These are phyloP conservation scores for Pomatostomus ruficeps DNA, from an alignment of 2,113 vertebrate species.

Conservation along the genomic window DNA sequence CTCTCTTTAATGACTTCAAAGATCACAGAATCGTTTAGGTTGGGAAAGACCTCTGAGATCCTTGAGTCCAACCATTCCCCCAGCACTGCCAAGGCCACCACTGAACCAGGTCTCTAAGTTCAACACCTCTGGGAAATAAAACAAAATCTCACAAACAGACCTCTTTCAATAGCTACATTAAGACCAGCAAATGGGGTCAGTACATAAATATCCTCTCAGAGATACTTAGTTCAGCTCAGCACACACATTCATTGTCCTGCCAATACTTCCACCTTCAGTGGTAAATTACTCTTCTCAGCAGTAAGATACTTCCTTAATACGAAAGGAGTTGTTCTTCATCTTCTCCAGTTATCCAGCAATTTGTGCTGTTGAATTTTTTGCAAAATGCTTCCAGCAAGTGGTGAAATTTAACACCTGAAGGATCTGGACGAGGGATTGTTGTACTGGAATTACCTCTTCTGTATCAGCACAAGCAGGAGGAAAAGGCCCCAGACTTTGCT, in stretches of 20 bases:
- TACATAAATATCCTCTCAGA: neutral
- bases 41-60: neutral
- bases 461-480: neutral
- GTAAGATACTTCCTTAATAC: neutral
- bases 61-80: neutral
- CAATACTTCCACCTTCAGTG: neutral
- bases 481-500: neutral
- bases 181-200: neutral
- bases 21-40: neutral
- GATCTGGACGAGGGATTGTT: accelerated
- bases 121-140: neutral
- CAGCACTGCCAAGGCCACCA: neutral
- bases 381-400: neutral
- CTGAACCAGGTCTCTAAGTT: neutral
- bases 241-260: neutral
- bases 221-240: neutral
- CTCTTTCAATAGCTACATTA: neutral
- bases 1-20: neutral
- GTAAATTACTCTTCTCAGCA: neutral
- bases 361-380: neutral
- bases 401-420: neutral
- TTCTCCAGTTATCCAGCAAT: neutral
- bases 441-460: neutral
- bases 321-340: neutral
- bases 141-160: neutral